Conservation (phyloP, 1,140 invertebrate species). For the Diabrotica virgifera region DNA sequence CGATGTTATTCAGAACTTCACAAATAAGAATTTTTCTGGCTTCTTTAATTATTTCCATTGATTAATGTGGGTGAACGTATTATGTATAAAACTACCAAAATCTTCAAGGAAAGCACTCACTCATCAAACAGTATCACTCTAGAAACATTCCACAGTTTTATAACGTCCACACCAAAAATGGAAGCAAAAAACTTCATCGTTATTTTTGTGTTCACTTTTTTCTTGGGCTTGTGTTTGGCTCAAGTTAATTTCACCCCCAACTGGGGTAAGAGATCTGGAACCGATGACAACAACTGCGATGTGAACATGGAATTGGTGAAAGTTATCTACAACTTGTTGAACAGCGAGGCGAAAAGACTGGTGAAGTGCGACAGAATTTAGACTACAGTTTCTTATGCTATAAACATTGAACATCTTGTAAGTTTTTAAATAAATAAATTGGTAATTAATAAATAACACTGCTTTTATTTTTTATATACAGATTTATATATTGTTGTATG, state of each 20-base stretch:
- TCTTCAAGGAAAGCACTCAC: constrained; percentile 1
- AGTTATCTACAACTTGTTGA: background rate
- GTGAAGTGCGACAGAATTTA: background rate
- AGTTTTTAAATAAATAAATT: too few relatives aligned
- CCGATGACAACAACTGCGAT: background rate
- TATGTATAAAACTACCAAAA: constrained; percentile 5
- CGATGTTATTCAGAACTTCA: too few relatives aligned
- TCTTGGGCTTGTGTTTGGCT: background rate
- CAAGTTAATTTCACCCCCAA: background rate
- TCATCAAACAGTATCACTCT: too few relatives aligned
- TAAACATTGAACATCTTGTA: background rate
- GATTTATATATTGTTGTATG: too few relatives aligned
- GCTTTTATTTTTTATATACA: too few relatives aligned
- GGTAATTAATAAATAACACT: too few relatives aligned
- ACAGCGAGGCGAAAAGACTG: background rate
- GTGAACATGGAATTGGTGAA: background rate
- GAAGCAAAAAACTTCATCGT: too few relatives aligned
- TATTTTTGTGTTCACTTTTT: background rate
- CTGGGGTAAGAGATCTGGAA: background rate
- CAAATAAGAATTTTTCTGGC: too few relatives aligned
- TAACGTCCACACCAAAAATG: too few relatives aligned
- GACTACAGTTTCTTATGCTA: background rate
- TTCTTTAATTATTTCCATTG: background rate
- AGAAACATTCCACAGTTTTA: too few relatives aligned
- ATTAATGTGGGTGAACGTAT: background rate